A percentile compares a stretch with the other conserved stretches of the same genome.
These are phyloP conservation scores for Eupithecia dodoneata DNA, from an alignment of 2,888 invertebrate species.

Conservation along the genomic window DNA sequence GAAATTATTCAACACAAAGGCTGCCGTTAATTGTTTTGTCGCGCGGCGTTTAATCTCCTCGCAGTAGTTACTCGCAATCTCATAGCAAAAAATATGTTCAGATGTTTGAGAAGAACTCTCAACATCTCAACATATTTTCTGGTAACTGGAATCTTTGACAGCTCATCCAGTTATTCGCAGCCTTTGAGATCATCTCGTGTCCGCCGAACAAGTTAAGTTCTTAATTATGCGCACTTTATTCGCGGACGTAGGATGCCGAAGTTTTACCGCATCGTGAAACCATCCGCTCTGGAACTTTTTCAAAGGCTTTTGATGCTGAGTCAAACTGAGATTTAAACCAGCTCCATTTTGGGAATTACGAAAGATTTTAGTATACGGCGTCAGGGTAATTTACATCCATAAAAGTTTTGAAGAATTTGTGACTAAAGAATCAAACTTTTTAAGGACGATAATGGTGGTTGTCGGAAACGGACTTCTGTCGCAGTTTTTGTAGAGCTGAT, in stretches of 20 bases:
- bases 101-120: no score
- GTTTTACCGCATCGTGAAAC: conserved; percentile 18
- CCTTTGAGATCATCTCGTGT: conserved; percentile 4
- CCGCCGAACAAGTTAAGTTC: conserved; percentile 20
- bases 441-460: neutral
- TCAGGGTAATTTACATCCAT: neutral
- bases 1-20: neutral
- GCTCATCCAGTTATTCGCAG: neutral
- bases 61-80: neutral
- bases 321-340: conserved; percentile 8
- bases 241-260: conserved; percentile 12
- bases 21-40: neutral
- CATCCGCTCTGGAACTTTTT: conserved; percentile 12
- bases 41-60: neutral
- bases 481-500: neutral
- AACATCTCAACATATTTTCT: neutral
- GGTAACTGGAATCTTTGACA: neutral
- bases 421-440: neutral
- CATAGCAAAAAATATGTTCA: no score
- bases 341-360: neutral
- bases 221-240: conserved; percentile 20
- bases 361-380: neutral
- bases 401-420: conserved; percentile 3
- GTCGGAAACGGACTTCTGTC: neutral
- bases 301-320: conserved; percentile 7